These are phyloP conservation scores for Clytia hemisphaerica DNA, from an alignment of 30 jellyfish, hydroid and myxozoan genomes.

Conservation along the genomic window DNA sequence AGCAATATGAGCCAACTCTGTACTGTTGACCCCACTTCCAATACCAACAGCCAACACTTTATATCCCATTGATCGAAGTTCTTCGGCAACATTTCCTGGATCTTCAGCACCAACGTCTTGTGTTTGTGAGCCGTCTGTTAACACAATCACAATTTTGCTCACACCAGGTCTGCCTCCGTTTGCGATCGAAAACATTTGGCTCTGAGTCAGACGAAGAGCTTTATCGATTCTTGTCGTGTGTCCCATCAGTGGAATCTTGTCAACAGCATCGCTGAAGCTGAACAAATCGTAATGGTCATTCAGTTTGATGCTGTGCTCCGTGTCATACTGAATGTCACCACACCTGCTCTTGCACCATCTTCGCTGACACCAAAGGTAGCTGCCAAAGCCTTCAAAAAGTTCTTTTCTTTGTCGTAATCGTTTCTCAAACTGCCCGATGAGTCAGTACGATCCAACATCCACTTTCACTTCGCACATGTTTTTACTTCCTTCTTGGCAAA, in stretches of 20 bases:
- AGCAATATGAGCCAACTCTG: slow-evolving; percentile 41
- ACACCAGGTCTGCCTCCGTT: slow-evolving; percentile 36
- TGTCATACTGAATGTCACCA: slow-evolving; percentile 42
- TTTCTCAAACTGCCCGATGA: slow-evolving; percentile 56
- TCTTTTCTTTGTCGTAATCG: slow-evolving; percentile 51
- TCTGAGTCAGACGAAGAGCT: slow-evolving; percentile 22
- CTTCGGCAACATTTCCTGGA: slow-evolving; percentile 39
- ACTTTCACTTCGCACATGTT: no score
- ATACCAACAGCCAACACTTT: slow-evolving; percentile 44
- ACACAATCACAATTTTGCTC: slow-evolving; percentile 33
- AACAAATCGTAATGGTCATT: slow-evolving; percentile 3
- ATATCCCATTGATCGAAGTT: slow-evolving; percentile 25
- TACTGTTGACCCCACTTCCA: slow-evolving; percentile 35
- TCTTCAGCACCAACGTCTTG: slow-evolving; percentile 41
- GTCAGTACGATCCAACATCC: slow-evolving; percentile 50
- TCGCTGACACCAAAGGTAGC: slow-evolving; percentile 13
- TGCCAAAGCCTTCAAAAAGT: slow-evolving; percentile 40
- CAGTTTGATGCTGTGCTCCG: slow-evolving; percentile 41
- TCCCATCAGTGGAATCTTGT: slow-evolving; percentile 45
- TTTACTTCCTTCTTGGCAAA: no score
- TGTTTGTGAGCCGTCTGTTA: slow-evolving; percentile 62
- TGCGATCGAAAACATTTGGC: slow-evolving; percentile 13
- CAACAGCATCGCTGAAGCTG: slow-evolving; percentile 37
- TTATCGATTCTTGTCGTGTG: slow-evolving; percentile 53
- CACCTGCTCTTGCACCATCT: slow-evolving; percentile 53